Percentiles rank a stretch among this genome's conserved stretches.
These are phyloP conservation scores for Spodoptera exigua DNA, from an alignment of 2,888 invertebrate genomes.

Conservation along the genomic window DNA sequence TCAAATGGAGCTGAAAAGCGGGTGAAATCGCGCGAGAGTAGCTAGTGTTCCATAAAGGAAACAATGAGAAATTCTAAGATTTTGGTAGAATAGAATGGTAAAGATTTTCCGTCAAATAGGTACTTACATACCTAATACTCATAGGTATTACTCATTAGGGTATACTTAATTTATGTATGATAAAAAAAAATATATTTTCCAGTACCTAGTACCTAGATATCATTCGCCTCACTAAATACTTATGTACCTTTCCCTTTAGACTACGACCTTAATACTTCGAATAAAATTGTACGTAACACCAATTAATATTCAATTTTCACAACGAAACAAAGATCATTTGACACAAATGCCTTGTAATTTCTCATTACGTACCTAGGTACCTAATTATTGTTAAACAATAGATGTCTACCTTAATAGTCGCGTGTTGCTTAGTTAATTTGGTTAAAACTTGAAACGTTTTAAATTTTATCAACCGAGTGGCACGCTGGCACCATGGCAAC, in stretches of 20 bases:
- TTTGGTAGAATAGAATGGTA: too few relatives aligned
- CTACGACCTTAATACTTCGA: neutral
- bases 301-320: neutral
- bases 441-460: neutral
- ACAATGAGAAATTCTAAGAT: too few relatives aligned
- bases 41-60: too few relatives aligned
- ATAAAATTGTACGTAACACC: neutral
- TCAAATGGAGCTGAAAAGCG: too few relatives aligned
- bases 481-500: neutral
- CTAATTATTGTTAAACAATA: conserved; percentile 18
- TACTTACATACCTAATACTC: too few relatives aligned
- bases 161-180: too few relatives aligned
- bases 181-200: too few relatives aligned
- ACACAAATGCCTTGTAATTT: conserved; percentile 12
- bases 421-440: conserved; percentile 23
- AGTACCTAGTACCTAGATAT: too few relatives aligned
- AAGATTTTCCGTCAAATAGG: too few relatives aligned
- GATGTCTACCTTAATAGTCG: conserved; percentile 13
- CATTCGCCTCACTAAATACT: too few relatives aligned
- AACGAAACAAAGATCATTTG: conserved; percentile 13
- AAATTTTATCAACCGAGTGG: conserved; percentile 12
- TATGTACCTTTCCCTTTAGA: neutral
- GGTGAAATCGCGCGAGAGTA: too few relatives aligned
- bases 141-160: too few relatives aligned
- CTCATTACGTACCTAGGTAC: neutral